phyloP scores from a whole-genome alignment of 2,113 vertebrate species.

The Procavia capensis region DNA sequence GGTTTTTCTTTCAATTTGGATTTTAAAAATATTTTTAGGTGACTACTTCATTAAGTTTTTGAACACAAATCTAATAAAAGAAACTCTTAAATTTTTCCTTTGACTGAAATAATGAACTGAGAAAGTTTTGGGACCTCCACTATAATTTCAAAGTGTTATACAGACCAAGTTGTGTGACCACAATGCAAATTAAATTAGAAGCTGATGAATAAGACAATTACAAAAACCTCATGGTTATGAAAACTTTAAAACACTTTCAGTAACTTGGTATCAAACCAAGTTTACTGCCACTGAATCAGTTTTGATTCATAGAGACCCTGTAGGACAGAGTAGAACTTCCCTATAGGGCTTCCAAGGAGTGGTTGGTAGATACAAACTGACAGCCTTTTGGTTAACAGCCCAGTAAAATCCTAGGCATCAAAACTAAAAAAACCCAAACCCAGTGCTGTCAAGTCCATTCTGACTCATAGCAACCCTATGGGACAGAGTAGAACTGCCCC shows the following conservation, averaged over 20 bases:
- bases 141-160: background rate
- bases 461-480: no score
- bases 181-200: constrained; percentile 31
- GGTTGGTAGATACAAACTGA: no score
- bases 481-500: no score
- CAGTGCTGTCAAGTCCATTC: no score
- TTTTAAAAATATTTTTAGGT: background rate
- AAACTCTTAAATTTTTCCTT: background rate
- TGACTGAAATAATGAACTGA: background rate
- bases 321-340: no score
- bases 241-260: constrained; percentile 8
- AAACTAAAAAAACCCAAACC: no score
- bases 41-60: constrained; percentile 16
- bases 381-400: no score
- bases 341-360: no score
- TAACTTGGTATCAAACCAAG: background rate
- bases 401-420: no score
- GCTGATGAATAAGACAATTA: background rate
- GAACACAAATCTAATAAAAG: background rate
- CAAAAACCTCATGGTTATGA: background rate
- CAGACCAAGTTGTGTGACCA: background rate
- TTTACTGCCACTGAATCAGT: no score
- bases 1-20: background rate
- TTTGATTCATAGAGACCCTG: no score
- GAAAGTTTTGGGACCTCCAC: background rate